Percentiles rank a stretch among this genome's conserved stretches.
Evolutionary conservation across 2,113 vertebrate species (phyloP).

Genomic region (Dipodomys spectabilis): DNA sequence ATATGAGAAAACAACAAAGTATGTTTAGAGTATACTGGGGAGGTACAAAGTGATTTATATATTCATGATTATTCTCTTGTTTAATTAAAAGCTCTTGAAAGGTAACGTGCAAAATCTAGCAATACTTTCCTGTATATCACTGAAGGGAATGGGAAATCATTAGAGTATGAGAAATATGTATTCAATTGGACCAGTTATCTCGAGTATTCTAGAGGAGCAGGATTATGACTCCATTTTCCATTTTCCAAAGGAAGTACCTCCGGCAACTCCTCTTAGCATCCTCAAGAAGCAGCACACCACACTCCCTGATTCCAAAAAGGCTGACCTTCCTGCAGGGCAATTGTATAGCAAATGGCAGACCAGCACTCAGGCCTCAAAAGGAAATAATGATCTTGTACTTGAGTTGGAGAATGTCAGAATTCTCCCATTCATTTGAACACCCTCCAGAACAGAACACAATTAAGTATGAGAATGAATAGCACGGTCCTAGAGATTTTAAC

Average conservation of each 20-base stretch:
- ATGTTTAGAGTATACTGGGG: not conserved
- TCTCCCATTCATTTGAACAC: not conserved
- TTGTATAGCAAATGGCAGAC: not conserved
- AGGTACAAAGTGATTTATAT: slow-evolving; percentile 4
- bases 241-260: not conserved
- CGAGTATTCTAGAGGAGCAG: not conserved
- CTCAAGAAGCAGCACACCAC: not conserved
- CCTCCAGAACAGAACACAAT: not conserved
- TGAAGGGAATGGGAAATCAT: slow-evolving; percentile 26
- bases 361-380: not conserved
- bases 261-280: not conserved
- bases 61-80: slow-evolving; percentile 17
- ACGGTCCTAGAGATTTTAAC: not conserved
- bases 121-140: not conserved
- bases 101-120: not conserved
- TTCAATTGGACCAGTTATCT: slow-evolving; percentile 11
- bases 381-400: slow-evolving; percentile 18
- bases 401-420: slow-evolving; percentile 4
- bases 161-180: not conserved
- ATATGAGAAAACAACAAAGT: not conserved
- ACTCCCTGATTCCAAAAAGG: not conserved
- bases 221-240: not conserved
- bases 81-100: slow-evolving; percentile 31
- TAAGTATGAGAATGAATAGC: not conserved
- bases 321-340: not conserved